These are phyloP conservation scores for Cinclus mexicanus DNA, from an alignment of 2,113 vertebrate genomes.

Conservation along the genomic window DNA sequence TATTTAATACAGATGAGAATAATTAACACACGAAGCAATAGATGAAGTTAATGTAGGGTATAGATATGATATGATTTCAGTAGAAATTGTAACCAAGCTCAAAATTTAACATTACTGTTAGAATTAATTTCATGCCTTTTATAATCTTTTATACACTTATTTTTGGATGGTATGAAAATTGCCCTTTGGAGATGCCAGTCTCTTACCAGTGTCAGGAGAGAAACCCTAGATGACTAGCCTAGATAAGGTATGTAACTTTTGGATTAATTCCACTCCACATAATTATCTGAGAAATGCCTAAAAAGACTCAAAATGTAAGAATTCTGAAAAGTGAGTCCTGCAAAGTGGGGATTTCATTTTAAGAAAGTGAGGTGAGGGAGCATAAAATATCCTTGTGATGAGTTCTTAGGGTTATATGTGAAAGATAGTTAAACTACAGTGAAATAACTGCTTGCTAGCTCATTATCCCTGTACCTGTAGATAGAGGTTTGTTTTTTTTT, in stretches of 20 bases:
- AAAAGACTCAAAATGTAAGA: constrained; percentile 1
- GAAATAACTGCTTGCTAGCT: not conserved
- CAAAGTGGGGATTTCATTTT: not conserved
- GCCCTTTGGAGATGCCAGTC: not conserved
- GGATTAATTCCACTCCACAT: constrained; percentile 28
- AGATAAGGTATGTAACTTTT: constrained; percentile 8
- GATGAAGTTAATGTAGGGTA: constrained; percentile 39
- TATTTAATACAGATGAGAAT: constrained; percentile 64
- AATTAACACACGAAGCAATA: constrained; percentile 62
- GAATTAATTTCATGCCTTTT: constrained; percentile 57
- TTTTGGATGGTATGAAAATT: constrained; percentile 24
- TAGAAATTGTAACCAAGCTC: constrained; percentile 21
- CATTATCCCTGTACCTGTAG: not conserved
- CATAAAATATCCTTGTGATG: not conserved
- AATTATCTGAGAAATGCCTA: constrained; percentile 11
- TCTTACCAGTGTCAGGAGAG: not conserved
- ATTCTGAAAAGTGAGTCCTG: not conserved
- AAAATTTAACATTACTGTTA: constrained; percentile 13
- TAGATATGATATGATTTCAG: constrained; percentile 39
- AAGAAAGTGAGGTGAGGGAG: not conserved
- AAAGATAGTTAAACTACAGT: constrained; percentile 2
- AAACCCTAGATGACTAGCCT: constrained; percentile 1
- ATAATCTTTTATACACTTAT: constrained; percentile 1
- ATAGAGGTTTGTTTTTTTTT: not conserved
- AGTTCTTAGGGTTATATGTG: constrained; percentile 4